Conservation (phyloP, 2,888 invertebrate genomes). For the Geotrupes spiniger region DNA sequence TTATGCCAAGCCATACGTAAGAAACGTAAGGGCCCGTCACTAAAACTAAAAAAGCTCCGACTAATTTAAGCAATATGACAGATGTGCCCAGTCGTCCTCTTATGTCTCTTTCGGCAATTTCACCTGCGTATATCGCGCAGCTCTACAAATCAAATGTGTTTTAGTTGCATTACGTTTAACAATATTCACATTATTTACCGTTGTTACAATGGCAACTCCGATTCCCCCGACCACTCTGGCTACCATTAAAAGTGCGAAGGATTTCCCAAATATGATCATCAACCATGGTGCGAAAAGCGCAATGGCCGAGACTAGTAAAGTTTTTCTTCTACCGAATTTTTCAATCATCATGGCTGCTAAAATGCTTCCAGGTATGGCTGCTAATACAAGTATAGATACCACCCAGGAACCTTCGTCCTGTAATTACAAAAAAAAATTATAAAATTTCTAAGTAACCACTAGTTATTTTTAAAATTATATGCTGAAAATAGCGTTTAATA, state of each 20-base stretch:
- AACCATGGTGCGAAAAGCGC: slow-evolving; percentile 57
- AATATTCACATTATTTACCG: background rate
- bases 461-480: too few relatives aligned
- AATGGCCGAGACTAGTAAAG: slow-evolving; percentile 53
- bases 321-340: slow-evolving; percentile 56
- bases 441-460: too few relatives aligned
- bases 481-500: too few relatives aligned
- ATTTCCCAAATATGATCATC: slow-evolving; percentile 34
- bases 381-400: slow-evolving; percentile 57
- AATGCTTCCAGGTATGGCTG: slow-evolving; percentile 57
- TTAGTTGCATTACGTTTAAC: background rate
- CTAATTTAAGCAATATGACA: slow-evolving; percentile 25
- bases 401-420: slow-evolving; percentile 58
- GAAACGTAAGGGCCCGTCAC: slow-evolving; percentile 54
- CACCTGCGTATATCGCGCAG: slow-evolving; percentile 48
- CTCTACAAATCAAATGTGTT: slow-evolving; percentile 32
- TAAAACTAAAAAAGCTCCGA: slow-evolving; percentile 52
- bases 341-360: slow-evolving; percentile 58
- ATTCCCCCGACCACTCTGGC: slow-evolving; percentile 47
- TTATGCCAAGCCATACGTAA: slow-evolving; percentile 37
- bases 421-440: slow-evolving; percentile 13
- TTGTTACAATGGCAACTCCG: background rate
- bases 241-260: slow-evolving; percentile 55
- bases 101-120: slow-evolving; percentile 48
- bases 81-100: slow-evolving; percentile 41